Base-by-base conservation (phyloP, 2,797 vertebrate genomes). In the Siniperca scherzeri region DNA sequence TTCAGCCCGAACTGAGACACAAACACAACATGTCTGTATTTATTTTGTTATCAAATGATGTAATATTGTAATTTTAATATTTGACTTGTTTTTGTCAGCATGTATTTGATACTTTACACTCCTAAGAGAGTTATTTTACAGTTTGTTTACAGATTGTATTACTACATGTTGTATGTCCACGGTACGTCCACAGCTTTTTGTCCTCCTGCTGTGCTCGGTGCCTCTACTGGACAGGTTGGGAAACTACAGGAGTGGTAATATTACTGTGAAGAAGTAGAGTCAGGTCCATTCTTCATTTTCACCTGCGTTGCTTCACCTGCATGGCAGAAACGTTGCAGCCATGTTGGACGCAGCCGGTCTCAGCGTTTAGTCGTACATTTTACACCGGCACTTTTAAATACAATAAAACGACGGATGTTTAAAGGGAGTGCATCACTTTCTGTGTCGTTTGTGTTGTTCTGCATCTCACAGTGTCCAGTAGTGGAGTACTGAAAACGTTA, bases 361-460 rank as follows among this genome's bases (percentile, higher is more conserved):
- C 30, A 30, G 30, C 3, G 30, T 30, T 68, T 22, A 7, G 46
- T n/a, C 66, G 36, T 70, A 62, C 57, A 36, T 44, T 70, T 70
- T 21, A 70, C 59, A 64, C 48, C 61, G 25, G 67, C 57, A 70
- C 67, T 70, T 64, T 78, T 12, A 52, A 70, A 77, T 50, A 40
- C n/a, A 52, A 57, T n/a, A 3, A 74, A 66, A 40, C 13, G 12
- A 40, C 40, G 17, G 7, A 25, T 61, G 17, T 50, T 61, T 5
- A 25, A 61, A 25, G 14, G n/a, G 62, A 27, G 44, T 48, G 4
- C 46, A 48, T 48, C 38, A 10, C 38, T 40, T 40, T 8, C 1
- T 40, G 8, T 40, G 38, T 40, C 30, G 30, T 3, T 30, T 3
- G 30, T 30, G 30, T 3, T 30, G 30, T 30, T 30, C 3, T 30